Percentiles rank a stretch among this genome's conserved stretches.
Conservation (phyloP, 2,797 vertebrate genomes). For the Phyllotis vaccarum region DNA sequence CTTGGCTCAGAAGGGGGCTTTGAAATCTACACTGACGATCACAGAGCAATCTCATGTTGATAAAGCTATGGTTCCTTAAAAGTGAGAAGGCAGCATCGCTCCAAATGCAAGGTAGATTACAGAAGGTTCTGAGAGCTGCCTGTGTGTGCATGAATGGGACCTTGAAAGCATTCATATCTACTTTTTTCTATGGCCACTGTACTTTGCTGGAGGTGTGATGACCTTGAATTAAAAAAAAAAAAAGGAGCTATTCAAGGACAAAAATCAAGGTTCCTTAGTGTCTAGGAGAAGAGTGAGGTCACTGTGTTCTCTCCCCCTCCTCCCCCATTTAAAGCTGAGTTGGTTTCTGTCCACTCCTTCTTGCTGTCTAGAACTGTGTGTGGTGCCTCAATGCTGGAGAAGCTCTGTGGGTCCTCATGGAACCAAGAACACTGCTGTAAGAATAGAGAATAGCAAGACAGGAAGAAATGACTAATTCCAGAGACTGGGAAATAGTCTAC, state of each 20-base stretch:
- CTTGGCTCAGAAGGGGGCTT: neutral
- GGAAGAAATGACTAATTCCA: neutral
- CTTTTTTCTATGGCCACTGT: neutral
- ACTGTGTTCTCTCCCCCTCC: neutral
- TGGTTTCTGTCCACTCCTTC: neutral
- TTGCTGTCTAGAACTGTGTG: neutral
- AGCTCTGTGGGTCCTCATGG: neutral
- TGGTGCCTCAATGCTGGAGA: neutral
- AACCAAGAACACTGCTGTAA: neutral
- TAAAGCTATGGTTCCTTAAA: neutral
- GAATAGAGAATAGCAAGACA: neutral
- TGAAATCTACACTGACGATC: neutral
- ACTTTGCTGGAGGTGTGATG: neutral
- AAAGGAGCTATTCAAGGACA: slow-evolving; percentile 38
- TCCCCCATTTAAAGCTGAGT: neutral
- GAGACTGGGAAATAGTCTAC: neutral
- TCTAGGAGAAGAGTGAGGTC: slow-evolving; percentile 41
- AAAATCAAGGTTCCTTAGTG: slow-evolving; percentile 10
- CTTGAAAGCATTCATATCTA: neutral
- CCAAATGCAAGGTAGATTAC: neutral
- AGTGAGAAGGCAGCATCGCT: neutral
- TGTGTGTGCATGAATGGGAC: neutral
- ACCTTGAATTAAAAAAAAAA: slow-evolving; percentile 52
- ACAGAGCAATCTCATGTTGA: neutral
- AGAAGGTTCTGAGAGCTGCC: neutral